Evolutionary conservation across 2,797 vertebrate species (phyloP), one percentile per base, ranked within the genome.

Genomic region (Etheostoma perlongum): DNA sequence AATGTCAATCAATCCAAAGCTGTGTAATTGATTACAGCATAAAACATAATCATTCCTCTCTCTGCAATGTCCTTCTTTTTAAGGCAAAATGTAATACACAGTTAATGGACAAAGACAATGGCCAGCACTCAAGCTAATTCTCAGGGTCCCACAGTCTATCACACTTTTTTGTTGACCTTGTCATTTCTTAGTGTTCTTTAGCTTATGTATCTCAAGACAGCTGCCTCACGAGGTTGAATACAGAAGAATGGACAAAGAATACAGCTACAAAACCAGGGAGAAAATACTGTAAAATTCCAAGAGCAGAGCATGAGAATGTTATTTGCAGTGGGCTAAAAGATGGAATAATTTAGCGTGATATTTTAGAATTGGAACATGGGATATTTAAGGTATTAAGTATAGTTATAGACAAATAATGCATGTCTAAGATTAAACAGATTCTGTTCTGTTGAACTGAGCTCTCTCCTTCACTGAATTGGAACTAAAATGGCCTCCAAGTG

Each of bases 401-500:
- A 60, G 62, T 58, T 80, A 69, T 79, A 84, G 82, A 82, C 79
- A 91, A 91, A 89, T 83, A 90, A 88, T 89, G 72, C 79, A 89
- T 75, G 74, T 88, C 64, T 79, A 51, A 78, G 75, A 84, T 78
- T 86, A 87, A 86, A 85, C 87, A 82, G 79, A 78, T 86, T 86
- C 63, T 77, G 67, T 52, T 71, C 62, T 81, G 89, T 90, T 87
- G 87, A 90, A 88, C 81, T 84, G 83, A 83, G 81, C 82, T 80
- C 90, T 89, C 85, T 89, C 84, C 86, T 91, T 83, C 88, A 86
- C 86, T 92, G 93, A 91, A 88, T 90, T 90, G 93, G 91, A 94
- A 93, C 89, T 94, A 94, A 95, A 93, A 94, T 94, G 93, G 94
- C 93, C 92, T 94, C 93, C 88, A 91, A 94, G 90, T 92, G 90